phyloP scores from a whole-genome alignment of 1,140 invertebrate genomes.

The Heliothis subflexa region DNA sequence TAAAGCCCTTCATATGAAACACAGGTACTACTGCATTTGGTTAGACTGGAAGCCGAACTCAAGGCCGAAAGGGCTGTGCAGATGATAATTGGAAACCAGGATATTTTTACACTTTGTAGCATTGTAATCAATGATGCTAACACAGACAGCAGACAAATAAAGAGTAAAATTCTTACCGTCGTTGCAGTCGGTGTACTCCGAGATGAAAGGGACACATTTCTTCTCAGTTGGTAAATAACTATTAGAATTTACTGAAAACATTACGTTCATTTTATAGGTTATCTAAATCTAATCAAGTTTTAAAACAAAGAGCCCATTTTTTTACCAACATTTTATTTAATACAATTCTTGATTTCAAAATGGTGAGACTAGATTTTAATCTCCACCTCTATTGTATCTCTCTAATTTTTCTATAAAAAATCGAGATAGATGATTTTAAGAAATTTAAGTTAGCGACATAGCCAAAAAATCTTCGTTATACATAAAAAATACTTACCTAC shows the following conservation, averaged over 20 bases:
- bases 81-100: not conserved
- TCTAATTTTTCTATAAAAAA: not conserved
- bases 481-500: no score
- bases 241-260: constrained; percentile 64
- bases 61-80: no score
- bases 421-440: not conserved
- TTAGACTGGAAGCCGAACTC: no score
- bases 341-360: no score
- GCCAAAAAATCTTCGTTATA: no score
- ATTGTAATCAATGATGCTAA: not conserved
- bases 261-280: not conserved
- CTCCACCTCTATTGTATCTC: no score
- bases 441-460: no score
- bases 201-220: constrained; percentile 71
- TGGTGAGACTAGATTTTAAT: no score
- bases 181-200: constrained; percentile 70
- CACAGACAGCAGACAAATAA: not conserved
- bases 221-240: constrained; percentile 2
- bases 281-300: not conserved
- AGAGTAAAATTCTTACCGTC: constrained; percentile 63
- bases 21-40: no score
- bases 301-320: no score
- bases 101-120: not conserved
- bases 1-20: no score
- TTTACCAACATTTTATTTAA: no score